Evolutionary conservation across 2,797 vertebrate genomes (phyloP), one percentile per base, ranked within the genome.

Genomic region (Tadarida brasiliensis): DNA sequence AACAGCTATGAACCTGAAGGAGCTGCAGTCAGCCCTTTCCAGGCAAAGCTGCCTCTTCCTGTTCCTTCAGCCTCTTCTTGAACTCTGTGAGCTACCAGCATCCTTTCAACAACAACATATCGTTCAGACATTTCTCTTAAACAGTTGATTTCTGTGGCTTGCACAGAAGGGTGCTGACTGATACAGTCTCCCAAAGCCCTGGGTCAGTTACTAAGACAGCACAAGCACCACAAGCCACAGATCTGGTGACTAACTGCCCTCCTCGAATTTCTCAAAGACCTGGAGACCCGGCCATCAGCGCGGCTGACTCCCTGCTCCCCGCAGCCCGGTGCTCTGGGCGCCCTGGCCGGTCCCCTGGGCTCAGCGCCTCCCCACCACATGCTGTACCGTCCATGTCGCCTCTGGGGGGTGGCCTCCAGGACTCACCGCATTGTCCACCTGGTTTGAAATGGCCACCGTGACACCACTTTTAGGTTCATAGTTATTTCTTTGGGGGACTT

Each of bases 81-180:
- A 87, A 67, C 59, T 89, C 33, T 68, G 61, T 67, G 54, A 82
- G 20, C 7, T 54, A 33, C 20, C 22, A 15, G 26, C 14, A 82
- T 49, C 33, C 44, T 95, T 87, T 28, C 11, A 74, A 80, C 17
- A 74, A 65, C 12, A 88, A 74, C 24, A 14, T 73, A 68, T 39
- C 39, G 67, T 87, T 95, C 71, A 24, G 28, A 39, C 6, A 12
- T 59, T 54, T 93, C 61, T 87, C 65, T 77, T 86, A 87, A 95
- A 71, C 85, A 78, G 63, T 51, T 86, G 63, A 11, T 90, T 94
- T 61, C 51, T 24, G 51, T 56, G 81, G 85, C 33, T 87, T 35
- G 44, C 49, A 86, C 54, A 67, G 56, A 17, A 94, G 61, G 86
- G 15, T 86, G 28, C 47, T 89, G 33, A 91, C 68, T 87, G 63